phyloP scores from a whole-genome alignment of 2,797 vertebrate genomes.

The Tadarida brasiliensis region DNA sequence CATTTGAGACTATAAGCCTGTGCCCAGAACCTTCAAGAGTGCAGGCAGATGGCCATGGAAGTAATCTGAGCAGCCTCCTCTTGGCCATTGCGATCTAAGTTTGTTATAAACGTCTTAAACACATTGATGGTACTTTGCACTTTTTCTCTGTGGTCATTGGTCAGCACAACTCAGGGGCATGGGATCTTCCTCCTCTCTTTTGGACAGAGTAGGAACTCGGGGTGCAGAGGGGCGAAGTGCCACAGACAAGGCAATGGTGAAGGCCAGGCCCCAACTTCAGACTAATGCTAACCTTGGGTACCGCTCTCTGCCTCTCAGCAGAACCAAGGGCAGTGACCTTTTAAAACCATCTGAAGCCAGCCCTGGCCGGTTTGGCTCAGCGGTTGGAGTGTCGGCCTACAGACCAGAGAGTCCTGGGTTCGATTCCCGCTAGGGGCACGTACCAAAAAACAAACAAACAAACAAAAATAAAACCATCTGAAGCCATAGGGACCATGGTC shows the following conservation, averaged over 20 bases:
- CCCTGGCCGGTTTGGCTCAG: too few species aligned
- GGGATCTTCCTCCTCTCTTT: neutral
- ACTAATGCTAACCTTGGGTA: fast-evolving
- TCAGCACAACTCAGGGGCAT: neutral
- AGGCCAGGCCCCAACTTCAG: neutral
- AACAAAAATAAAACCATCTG: fast-evolving
- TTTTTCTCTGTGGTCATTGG: neutral
- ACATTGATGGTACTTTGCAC: fast-evolving
- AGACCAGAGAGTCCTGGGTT: too few species aligned
- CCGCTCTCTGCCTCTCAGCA: fast-evolving
- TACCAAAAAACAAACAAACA: too few species aligned
- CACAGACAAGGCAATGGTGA: neutral
- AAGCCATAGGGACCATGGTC: neutral
- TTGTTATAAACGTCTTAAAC: neutral
- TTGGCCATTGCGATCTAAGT: neutral
- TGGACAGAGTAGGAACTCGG: neutral
- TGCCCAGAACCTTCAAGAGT: neutral
- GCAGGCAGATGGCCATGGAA: neutral
- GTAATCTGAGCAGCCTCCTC: neutral
- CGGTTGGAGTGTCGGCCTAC: too few species aligned
- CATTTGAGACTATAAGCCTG: neutral
- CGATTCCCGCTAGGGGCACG: too few species aligned
- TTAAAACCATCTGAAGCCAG: fast-evolving
- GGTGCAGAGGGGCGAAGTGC: neutral
- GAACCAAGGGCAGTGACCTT: neutral